phyloP scores from a whole-genome alignment of 2,888 invertebrate species.

The Aspidiotus rigidus region DNA sequence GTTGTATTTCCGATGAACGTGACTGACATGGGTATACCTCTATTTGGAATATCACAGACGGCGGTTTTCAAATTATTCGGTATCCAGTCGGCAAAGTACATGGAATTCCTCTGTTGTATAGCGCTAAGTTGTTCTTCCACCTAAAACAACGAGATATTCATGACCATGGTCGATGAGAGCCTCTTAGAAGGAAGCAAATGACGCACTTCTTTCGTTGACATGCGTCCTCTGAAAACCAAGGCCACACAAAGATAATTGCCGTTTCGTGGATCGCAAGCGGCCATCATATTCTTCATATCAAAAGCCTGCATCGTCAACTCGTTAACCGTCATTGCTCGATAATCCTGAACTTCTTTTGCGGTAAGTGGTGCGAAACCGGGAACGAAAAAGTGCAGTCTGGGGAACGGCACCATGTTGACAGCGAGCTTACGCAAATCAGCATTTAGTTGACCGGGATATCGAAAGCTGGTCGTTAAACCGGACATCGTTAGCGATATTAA shows the following conservation, averaged over 20 bases:
- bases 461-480: conserved; percentile 15
- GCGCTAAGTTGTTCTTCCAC: conserved; percentile 29
- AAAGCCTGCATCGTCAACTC: conserved; percentile 26
- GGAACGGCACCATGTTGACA: conserved; percentile 22
- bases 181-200: neutral
- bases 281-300: conserved; percentile 28
- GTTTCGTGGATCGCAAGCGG: conserved; percentile 22
- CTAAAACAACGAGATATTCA: neutral
- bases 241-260: conserved; percentile 23
- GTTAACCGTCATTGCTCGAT: conserved; percentile 21
- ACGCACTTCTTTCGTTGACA: conserved; percentile 23
- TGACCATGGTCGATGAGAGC: neutral
- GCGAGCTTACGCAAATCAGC: conserved; percentile 19
- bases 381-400: conserved; percentile 22
- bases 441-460: conserved; percentile 18
- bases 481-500: conserved; percentile 19
- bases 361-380: conserved; percentile 22
- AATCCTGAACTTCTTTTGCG: conserved; percentile 22
- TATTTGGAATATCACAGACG: conserved; percentile 26
- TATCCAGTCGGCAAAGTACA: conserved; percentile 30
- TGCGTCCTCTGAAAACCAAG: conserved; percentile 17
- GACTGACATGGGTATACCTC: conserved; percentile 28
- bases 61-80: conserved; percentile 29
- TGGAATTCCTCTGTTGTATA: conserved; percentile 24
- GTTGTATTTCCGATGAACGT: conserved; percentile 30